Evolutionary conservation across 30 jellyfish, hydroid and myxozoan genomes (phyloP).

Genomic region (Phacellophora camtschatica): DNA sequence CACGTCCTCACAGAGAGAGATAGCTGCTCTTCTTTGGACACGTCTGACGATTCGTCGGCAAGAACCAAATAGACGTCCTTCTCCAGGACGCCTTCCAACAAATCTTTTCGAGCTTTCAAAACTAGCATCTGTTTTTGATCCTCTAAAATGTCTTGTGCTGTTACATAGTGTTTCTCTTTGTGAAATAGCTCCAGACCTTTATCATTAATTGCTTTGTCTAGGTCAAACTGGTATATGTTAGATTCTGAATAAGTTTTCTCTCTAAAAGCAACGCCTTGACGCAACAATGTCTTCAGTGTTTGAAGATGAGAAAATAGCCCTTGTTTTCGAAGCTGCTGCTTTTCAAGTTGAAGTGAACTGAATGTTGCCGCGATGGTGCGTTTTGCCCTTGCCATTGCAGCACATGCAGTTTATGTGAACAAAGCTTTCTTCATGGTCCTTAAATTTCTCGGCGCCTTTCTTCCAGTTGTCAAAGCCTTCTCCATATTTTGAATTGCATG

Average conservation of each 20-base stretch:
- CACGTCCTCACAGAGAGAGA: conserved; percentile 52
- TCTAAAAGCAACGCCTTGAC: conserved; percentile 34
- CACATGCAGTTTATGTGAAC: conserved; percentile 1
- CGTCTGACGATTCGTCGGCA: conserved; percentile 51
- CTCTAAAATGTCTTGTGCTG: conserved; percentile 48
- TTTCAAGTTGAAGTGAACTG: conserved; percentile 30
- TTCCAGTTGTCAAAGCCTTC: conserved; percentile 56
- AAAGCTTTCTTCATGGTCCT: conserved; percentile 12
- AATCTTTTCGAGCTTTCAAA: conserved; percentile 20
- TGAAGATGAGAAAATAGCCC: conserved; percentile 29
- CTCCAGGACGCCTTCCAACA: conserved; percentile 23
- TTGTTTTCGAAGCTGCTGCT: conserved; percentile 23
- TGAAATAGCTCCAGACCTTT: conserved; percentile 20
- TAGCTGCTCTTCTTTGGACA: conserved; percentile 40
- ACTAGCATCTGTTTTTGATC: conserved; percentile 47
- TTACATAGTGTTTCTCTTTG: conserved; percentile 13
- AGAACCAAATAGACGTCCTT: conserved; percentile 17
- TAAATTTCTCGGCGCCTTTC: conserved; percentile 25
- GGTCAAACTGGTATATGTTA: conserved; percentile 45
- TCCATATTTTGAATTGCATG: conserved; percentile 4
- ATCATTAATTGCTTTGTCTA: conserved; percentile 29
- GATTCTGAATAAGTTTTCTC: conserved; percentile 30
- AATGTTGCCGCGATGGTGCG: conserved; percentile 22
- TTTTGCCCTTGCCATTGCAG: conserved; percentile 21
- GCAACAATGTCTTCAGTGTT: conserved; percentile 14